Conservation (phyloP, 1,140 invertebrate genomes). For the Prorops nasuta region DNA sequence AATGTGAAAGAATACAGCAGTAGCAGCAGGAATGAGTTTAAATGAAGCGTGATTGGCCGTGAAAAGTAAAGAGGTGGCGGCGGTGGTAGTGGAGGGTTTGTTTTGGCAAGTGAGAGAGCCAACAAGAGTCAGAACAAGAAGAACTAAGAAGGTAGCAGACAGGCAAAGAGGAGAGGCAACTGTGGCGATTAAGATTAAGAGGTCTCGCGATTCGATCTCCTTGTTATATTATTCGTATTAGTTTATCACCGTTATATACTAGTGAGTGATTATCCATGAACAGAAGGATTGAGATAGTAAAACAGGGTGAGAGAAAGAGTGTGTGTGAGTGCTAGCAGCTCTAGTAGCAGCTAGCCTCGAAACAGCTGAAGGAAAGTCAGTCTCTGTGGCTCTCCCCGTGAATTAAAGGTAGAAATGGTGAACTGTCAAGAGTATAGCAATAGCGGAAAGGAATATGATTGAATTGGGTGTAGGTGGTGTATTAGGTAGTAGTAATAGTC, state of each 20-base stretch:
- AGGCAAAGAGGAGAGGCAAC: slow-evolving; percentile 1
- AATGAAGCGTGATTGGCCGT: slow-evolving; percentile 19
- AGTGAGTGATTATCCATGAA: slow-evolving; percentile 20
- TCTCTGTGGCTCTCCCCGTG: slow-evolving; percentile 15
- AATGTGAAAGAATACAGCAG: slow-evolving; percentile 17
- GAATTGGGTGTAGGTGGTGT: slow-evolving; percentile 2
- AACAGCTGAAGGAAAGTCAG: too few species aligned
- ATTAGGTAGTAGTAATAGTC: too few species aligned
- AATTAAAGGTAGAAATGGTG: slow-evolving; percentile 35
- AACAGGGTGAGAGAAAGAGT: too few species aligned
- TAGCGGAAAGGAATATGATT: slow-evolving; percentile 24
- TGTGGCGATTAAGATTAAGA: slow-evolving; percentile 3
- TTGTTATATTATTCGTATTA: too few species aligned
- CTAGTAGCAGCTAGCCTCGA: too few species aligned
- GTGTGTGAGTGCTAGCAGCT: too few species aligned
- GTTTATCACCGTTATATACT: too few species aligned
- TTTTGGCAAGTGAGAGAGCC: neutral
- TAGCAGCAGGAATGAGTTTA: slow-evolving; percentile 9
- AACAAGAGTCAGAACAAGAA: neutral
- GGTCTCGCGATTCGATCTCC: neutral
- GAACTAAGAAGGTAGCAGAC: neutral
- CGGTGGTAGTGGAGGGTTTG: neutral
- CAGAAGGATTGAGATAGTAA: slow-evolving; percentile 22
- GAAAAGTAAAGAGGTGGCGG: slow-evolving; percentile 2
- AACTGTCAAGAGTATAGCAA: slow-evolving; percentile 41